Conservation (phyloP, 2,888 invertebrate genomes). For the Temnothorax ravouxi region DNA sequence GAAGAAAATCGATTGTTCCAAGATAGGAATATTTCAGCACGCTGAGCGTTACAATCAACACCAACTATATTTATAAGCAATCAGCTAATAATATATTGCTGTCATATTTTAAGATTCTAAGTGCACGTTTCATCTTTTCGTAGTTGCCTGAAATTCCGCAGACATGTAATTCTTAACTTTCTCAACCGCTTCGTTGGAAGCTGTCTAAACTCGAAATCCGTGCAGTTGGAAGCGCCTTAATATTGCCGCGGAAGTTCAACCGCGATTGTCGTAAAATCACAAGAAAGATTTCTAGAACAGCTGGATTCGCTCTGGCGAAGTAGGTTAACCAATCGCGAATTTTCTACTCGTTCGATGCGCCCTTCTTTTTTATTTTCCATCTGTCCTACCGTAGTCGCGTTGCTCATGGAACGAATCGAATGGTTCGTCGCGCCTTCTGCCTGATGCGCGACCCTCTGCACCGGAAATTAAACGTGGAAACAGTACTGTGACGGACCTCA, state of each 20-base stretch:
- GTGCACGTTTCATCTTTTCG: not conserved
- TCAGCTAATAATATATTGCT: not conserved
- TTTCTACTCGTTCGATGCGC: slow-evolving; percentile 38
- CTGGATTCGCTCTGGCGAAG: slow-evolving; percentile 22
- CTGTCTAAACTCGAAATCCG: slow-evolving; percentile 40
- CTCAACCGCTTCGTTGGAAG: not conserved
- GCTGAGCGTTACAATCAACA: not conserved
- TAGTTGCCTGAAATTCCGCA: not conserved
- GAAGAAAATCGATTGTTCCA: not conserved
- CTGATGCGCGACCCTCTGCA: not conserved
- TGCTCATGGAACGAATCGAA: slow-evolving; percentile 12
- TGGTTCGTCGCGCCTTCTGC: slow-evolving; percentile 11
- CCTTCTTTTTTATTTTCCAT: slow-evolving; percentile 33
- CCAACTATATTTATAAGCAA: not conserved
- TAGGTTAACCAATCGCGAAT: slow-evolving; percentile 55
- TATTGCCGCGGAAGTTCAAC: slow-evolving; percentile 38
- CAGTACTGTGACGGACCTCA: slow-evolving; percentile 10
- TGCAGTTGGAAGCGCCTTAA: slow-evolving; percentile 35
- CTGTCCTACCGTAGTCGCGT: not conserved
- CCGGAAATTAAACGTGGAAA: slow-evolving; percentile 53
- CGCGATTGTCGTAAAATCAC: slow-evolving; percentile 43
- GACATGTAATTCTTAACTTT: slow-evolving; percentile 39
- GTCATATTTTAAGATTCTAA: not conserved
- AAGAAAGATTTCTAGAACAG: slow-evolving; percentile 33
- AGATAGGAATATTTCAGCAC: not conserved